These are phyloP conservation scores for Tragelaphus scriptus DNA, from an alignment of 2,113 vertebrate species.

Conservation along the genomic window DNA sequence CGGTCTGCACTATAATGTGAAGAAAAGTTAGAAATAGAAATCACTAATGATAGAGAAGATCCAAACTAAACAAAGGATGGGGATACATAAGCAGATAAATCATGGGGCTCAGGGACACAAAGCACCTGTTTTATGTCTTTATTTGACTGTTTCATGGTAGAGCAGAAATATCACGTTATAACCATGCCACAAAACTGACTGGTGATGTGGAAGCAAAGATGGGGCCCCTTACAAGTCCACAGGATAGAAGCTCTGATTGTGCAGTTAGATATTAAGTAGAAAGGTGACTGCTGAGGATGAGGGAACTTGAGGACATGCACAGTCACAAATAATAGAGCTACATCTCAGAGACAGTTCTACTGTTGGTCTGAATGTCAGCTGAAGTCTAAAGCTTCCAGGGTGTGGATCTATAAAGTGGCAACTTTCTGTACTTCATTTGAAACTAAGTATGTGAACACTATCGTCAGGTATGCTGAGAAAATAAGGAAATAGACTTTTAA, in stretches of 20 bases:
- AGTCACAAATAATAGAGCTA: not conserved
- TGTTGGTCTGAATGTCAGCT: not conserved
- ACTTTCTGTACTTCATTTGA: not conserved
- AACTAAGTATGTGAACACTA: not conserved
- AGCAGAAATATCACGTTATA: not conserved
- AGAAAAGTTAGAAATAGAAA: not conserved
- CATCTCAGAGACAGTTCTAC: not conserved
- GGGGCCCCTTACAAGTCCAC: accelerated
- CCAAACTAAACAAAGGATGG: not conserved
- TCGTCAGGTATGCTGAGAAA: not conserved
- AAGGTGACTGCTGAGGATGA: not conserved
- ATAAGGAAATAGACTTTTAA: not conserved
- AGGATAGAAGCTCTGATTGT: not conserved
- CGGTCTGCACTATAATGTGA: no score
- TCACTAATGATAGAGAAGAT: not conserved
- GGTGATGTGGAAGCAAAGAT: not conserved
- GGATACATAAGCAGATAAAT: not conserved
- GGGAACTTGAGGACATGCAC: not conserved
- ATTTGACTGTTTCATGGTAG: not conserved
- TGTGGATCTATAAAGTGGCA: not conserved
- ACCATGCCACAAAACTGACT: no score
- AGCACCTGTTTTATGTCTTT: not conserved
- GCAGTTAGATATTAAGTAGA: not conserved
- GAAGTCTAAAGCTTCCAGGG: not conserved
- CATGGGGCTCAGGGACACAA: not conserved